A percentile compares a stretch with the other conserved stretches of the same genome.
These are phyloP conservation scores for Clarias platycephalus DNA, from an alignment of 2,797 vertebrate genomes.

Conservation along the genomic window DNA sequence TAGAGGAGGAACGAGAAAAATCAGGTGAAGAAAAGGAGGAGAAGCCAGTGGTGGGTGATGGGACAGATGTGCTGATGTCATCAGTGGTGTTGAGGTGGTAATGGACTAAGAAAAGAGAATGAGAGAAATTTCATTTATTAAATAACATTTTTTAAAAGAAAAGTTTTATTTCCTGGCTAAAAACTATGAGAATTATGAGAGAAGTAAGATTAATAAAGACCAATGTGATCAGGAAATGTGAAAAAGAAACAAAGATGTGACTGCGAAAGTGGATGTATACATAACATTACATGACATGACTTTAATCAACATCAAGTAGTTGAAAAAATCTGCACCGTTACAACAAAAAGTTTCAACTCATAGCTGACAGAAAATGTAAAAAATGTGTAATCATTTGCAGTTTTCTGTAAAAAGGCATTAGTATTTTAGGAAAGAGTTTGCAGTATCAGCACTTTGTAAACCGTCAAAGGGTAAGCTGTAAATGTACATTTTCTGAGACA, in stretches of 20 bases:
- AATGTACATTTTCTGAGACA: not conserved
- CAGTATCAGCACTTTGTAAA: not conserved
- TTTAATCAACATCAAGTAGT: not conserved
- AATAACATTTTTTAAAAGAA: not conserved
- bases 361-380: not conserved
- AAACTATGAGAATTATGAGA: not conserved
- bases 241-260: not conserved
- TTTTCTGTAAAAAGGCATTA: not conserved
- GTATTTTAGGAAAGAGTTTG: not conserved
- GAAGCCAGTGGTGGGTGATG: not conserved
- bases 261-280: not conserved
- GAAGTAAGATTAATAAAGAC: not conserved
- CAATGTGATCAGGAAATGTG: not conserved
- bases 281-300: not conserved
- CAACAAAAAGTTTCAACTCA: not conserved
- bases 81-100: not conserved
- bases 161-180: not conserved
- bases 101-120: conserved; percentile 4
- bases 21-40: not conserved
- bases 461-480: not conserved
- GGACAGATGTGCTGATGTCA: not conserved
- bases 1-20: not conserved
- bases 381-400: not conserved
- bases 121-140: conserved; percentile 4
- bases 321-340: not conserved